Evolutionary conservation across 2,113 vertebrate species (phyloP), one percentile per base, ranked within the genome.

Genomic region (Pterocles orientalis): DNA sequence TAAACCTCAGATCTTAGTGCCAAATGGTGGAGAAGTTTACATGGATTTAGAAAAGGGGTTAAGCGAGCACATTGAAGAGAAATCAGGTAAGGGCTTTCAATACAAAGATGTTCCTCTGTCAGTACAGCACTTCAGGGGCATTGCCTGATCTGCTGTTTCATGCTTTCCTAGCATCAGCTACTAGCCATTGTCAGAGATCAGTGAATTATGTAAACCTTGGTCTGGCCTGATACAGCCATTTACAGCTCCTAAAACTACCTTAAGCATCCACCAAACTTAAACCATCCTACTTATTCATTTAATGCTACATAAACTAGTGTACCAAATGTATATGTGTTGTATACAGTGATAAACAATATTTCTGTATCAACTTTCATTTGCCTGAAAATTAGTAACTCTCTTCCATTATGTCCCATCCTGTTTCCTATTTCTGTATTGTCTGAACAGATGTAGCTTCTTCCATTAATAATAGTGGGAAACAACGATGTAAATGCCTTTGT

Each of bases 341-440:
- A 50, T 68, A 26, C 10, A 69, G 48, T 19, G 34, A 39, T 26
- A 91, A 86, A 51, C 14, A 50, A 33, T 82, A 50, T 50, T 91
- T 83, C 68, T 79, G 7, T 65, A 66, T 36, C 57, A 65, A 17
- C 21, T 91, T 85, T 82, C 56, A 60, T 36, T 90, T 82, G 5
- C 2, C 0, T 88, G 29, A 61, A 88, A 62, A 10, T 82, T 70
- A 36, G 19, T 62, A 66, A 33, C 39, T 53, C 29, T 78, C 9
- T 70, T 83, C 76, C 28, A 33, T 86, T 90, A 86, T 26, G 65
- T 68, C 10, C 9, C 56, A 77, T 80, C 39, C 39, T n/a, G 3
- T 33, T 92, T 90, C 73, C 50, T 85, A 16, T 86, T 72, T 93
- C 31, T 23, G 8, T 77, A 29, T 86, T 71, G 61, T 89, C 86